phyloP scores from a whole-genome alignment of 2,797 vertebrate genomes.

The Emydoidea blandingii region DNA sequence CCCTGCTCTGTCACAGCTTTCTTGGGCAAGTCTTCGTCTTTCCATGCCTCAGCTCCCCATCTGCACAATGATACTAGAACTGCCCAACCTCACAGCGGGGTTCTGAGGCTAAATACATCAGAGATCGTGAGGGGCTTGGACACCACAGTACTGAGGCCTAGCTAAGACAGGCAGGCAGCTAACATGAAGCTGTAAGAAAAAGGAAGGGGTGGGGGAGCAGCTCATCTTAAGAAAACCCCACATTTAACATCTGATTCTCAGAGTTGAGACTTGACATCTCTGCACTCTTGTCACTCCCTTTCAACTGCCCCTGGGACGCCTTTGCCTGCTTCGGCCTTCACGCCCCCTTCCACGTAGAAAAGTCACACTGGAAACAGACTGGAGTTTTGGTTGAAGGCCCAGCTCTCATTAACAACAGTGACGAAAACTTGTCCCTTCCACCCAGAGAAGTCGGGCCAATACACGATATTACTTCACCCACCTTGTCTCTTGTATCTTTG shows the following conservation, averaged over 20 bases:
- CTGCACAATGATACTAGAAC: neutral
- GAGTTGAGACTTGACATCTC: neutral
- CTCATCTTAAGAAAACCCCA: neutral
- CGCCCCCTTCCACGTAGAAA: neutral
- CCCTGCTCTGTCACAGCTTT: neutral
- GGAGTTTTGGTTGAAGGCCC: neutral
- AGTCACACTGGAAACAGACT: neutral
- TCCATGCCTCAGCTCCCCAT: neutral
- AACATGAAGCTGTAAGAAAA: no score
- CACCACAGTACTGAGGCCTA: no score
- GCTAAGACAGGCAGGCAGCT: no score
- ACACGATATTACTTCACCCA: neutral
- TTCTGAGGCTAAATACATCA: neutral
- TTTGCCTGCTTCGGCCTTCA: neutral
- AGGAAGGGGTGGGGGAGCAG: no score
- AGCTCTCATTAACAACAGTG: neutral
- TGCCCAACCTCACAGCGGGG: neutral
- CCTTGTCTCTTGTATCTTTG: neutral
- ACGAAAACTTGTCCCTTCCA: neutral
- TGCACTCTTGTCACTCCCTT: neutral
- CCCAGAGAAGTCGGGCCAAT: neutral
- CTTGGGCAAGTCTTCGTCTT: neutral
- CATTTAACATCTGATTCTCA: neutral
- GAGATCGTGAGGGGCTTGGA: neutral
- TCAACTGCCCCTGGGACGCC: neutral